Base-by-base conservation (phyloP, 2,797 vertebrate genomes). In the Falco concolor region DNA sequence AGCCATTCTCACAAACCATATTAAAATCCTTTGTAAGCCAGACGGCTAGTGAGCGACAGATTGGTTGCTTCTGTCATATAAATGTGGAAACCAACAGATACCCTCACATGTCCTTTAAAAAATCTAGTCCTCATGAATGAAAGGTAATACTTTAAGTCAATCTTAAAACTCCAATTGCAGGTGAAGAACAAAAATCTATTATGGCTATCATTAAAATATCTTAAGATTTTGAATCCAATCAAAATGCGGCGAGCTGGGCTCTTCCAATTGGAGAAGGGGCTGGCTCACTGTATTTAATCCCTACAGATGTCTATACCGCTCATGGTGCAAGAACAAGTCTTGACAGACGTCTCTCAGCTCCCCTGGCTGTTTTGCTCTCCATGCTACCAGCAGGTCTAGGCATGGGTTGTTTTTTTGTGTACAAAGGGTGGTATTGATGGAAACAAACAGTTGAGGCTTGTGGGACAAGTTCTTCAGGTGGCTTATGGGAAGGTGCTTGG, bases 401-500 rank as follows among this genome's bases (percentile, higher is more conserved):
- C 89, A 93, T 12, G 87, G 96, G 63, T 34, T 96, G 84, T 59
- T 92, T 84, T 93, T 95, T 49, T 96, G 95, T 96, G 95, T 97
- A 90, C 96, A 90, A 94, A 97, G 95, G 96, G 95, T 95, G 94
- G 95, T 91, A 96, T 95, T 93, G 95, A 97, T 94, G 79, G 94
- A 97, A 97, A 96, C 95, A 97, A 97, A 97, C 88, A 95, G 57
- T 24, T 75, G 83, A 92, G 94, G 61, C 97, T 85, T 74, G 96
- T 87, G 85, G 92, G 96, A 97, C 97, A 93, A 97, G 95, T 97
- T 97, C 92, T 97, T 96, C 97, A 63, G 92, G 96, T 91, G 89
- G 76, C 88, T 97, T 92, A 89, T 92, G 94, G 91, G 95, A 97
- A 96, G 74, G 92, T 76, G 68, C 81, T 80, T 84, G 96, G 96